Base-by-base conservation (phyloP, 2,113 vertebrate genomes). In the Setophaga coronata region DNA sequence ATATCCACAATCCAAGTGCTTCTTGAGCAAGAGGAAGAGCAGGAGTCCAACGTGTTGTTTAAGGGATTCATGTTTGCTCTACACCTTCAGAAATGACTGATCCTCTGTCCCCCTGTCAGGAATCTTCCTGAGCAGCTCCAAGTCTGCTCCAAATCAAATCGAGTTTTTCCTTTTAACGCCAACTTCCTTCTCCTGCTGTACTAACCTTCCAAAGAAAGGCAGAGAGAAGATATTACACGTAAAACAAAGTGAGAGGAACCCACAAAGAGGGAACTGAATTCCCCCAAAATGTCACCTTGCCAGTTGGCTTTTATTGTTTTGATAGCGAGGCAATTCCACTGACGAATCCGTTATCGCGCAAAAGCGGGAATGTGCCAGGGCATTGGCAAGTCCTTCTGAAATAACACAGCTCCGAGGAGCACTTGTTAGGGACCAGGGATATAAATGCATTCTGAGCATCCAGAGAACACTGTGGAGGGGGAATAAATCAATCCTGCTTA, bases 251-350 rank as follows among this genome's bases (percentile, higher is more conserved):
- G 61, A 74, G 79, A 80, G 58, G 60, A 94, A 61, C 86, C 60
- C 93, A 84, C 64, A 21, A 70, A 87, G 91, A 72, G 93, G 57
- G 88, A 96, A 88, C 95, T 90, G 92, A 96, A 92, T 97, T 93
- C 74, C 82, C 87, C 94, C 29, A n/a, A 93, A 97, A 95, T 95
- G 96, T 97, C 97, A 97, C 96, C 95, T 97, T 96, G 83, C 34
- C 24, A 67, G 83, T 28, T 84, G 88, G 86, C 47, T 91, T 97
- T 97, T 96, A 91, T 77, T 91, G 90, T 88, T 93, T 82, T 95
- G 93, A 95, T 89, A 88, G 91, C 57, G 16, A 95, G 69, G 91
- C 90, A 92, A 77, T 96, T 97, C 73, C 3, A 3, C 94, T 90
- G 97, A 91, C 95, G 84, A 91, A 96, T 80, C 96, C 60, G 15